Evolutionary conservation across 2,888 invertebrate genomes (phyloP).

Genomic region (Chloroclysta siterata): DNA sequence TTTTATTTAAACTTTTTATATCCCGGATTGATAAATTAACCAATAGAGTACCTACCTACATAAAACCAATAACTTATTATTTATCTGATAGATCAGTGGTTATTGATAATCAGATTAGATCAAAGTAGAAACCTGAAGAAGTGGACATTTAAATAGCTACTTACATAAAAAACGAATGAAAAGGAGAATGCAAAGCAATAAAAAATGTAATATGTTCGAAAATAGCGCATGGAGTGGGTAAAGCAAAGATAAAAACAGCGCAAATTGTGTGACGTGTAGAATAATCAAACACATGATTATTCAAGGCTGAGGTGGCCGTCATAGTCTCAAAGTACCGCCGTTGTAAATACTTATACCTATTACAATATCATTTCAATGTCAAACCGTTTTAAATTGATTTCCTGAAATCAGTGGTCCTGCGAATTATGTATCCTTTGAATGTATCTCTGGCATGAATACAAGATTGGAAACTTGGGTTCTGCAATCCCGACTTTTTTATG

Average conservation of each 20-base stretch:
- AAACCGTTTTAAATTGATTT: conserved; percentile 51
- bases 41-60: too few species aligned
- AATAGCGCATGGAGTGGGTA: conserved; percentile 45
- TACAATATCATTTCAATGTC: conserved; percentile 76
- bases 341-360: conserved; percentile 57
- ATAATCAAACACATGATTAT: conserved; percentile 75
- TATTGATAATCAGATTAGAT: neutral
- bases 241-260: conserved; percentile 56
- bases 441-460: neutral
- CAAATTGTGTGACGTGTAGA: conserved; percentile 69
- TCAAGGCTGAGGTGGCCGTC: conserved; percentile 75
- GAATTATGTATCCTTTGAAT: neutral
- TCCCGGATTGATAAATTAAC: too few species aligned
- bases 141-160: neutral
- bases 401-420: conserved; percentile 25
- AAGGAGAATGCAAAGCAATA: neutral
- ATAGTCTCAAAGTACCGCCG: conserved; percentile 63
- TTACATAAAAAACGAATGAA: neutral
- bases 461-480: neutral
- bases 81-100: neutral
- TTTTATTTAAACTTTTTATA: too few species aligned
- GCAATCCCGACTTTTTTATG: neutral
- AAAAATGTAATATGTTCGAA: conserved; percentile 13
- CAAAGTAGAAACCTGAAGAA: neutral
- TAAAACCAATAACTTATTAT: neutral